These are phyloP conservation scores for Ochlodes sylvanus DNA, from an alignment of 2,888 invertebrate genomes.

Conservation along the genomic window DNA sequence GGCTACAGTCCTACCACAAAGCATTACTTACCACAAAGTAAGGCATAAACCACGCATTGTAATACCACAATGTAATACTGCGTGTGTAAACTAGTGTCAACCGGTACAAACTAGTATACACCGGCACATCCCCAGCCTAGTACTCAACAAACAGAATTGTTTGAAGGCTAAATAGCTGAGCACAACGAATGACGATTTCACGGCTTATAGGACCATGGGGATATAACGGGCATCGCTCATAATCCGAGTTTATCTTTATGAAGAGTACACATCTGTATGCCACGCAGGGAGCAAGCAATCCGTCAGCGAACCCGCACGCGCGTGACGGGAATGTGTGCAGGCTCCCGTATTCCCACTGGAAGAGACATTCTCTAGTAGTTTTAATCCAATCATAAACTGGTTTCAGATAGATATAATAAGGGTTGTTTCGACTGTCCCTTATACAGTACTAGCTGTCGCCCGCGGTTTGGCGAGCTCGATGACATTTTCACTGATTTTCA, in stretches of 20 bases:
- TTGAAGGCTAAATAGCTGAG: not conserved
- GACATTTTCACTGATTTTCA: too few species aligned
- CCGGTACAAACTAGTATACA: too few species aligned
- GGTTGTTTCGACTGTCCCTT: too few species aligned
- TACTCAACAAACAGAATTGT: conserved; percentile 1
- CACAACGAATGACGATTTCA: conserved; percentile 8
- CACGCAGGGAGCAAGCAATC: conserved; percentile 37
- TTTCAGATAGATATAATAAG: not conserved
- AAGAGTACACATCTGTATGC: conserved; percentile 48
- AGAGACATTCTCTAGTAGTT: not conserved
- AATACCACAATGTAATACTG: too few species aligned
- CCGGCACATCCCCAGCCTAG: too few species aligned
- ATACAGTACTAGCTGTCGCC: too few species aligned
- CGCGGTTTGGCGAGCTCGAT: too few species aligned
- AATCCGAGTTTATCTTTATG: conserved; percentile 72
- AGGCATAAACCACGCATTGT: too few species aligned
- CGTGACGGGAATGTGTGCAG: conserved; percentile 40
- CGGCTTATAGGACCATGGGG: not conserved
- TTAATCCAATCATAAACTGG: not conserved
- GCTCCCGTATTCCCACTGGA: conserved; percentile 2
- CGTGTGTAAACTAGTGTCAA: too few species aligned
- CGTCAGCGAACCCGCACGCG: conserved; percentile 38
- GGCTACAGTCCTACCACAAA: too few species aligned
- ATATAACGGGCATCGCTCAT: conserved; percentile 58
- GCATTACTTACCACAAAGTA: too few species aligned